Evolutionary conservation across 2,113 vertebrate genomes (phyloP), one percentile per base, ranked within the genome.

Genomic region (Seriola dumerili): DNA sequence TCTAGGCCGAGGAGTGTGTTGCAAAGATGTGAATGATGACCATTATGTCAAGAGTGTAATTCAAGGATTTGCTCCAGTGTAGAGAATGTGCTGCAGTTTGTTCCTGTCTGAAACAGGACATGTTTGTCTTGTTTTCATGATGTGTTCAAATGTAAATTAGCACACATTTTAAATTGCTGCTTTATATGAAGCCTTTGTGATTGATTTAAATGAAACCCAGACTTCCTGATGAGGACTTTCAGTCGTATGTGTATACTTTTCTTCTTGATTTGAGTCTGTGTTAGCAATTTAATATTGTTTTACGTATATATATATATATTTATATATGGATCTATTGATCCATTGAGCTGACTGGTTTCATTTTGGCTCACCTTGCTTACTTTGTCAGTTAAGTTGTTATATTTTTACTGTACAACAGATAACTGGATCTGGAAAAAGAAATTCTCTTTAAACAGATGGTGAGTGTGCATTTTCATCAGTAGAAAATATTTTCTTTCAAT

Each of bases 1-100:
- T 93, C 83, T 90, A 92, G 90, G 93, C 63, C 66, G 61, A 36
- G 85, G 80, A 90, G 70, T 68, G 85, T 89, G 85, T 89, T 90
- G 84, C 84, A 88, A 91, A 89, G 84, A 77, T 89, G 85, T 93
- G 89, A 93, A 85, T 83, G 83, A 52, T 83, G 83, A 62, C 67
- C 80, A 4, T 88, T 76, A 57, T 84, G 50, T 84, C 84, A 67
- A 75, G 85, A 69, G 54, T 78, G 65, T 83, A 81, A 80, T 79
- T 79, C 76, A 83, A 87, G 81, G 72, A 89, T 81, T 91, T 86
- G 57, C 74, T 58, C 74, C 79, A 82, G 57, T 76, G 80, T 84
- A 82, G 34, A 76, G 32, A 82, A 77, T 78, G 54, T 78, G 64
- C 72, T 59, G 61, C 74, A 57, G 36, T 77, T 54, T 67, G 38